Base-by-base conservation (phyloP, 2,797 vertebrate genomes). In the Neostethus bicornis region DNA sequence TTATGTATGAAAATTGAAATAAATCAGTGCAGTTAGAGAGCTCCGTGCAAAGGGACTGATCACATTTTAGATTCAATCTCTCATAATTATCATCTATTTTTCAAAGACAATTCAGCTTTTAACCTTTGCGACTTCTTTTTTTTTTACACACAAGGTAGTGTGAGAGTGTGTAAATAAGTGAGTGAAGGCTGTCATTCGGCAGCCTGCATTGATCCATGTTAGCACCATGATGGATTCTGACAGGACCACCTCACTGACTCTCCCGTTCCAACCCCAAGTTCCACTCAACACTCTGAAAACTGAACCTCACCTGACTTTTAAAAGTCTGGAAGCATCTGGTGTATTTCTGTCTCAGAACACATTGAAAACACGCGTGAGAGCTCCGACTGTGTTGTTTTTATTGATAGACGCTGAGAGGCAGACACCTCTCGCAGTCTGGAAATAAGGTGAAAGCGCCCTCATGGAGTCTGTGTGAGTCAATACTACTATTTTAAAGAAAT, bases 401-500 rank as follows among this genome's bases (percentile, higher is more conserved):
- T 77, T 84, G 80, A 85, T 66, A 62, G 73, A 75, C 61, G 61
- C 65, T 70, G 70, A 80, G 49, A 66, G 55, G 54, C 55, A 70
- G 64, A 38, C 64, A 61, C 75, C 59, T 77, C 49, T 84, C 48
- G 72, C 44, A 73, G 57, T 69, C 57, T 59, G 63, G 64, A 75
- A 85, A 74, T 77, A 47, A 77, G 67, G 61, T 64, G 63, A 75
- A 52, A 17, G 37, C 44, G 4, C 61, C 70, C 42, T 61, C 50
- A 24, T 49, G 57, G 72, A 63, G 44, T 66, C 62, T 61, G 59
- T 64, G 67, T 73, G 73, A 84, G 81, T 83, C 78, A 83, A 78
- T 84, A 79, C 66, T 35, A 57, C 32, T 66, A 79, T 83, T 85
- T 84, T 73, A 84, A 75, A 80, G 80, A 51, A 44, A 85, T 77